Evolutionary conservation across 2,113 vertebrate species (phyloP), one percentile per base, ranked within the genome.

Genomic region (Cinclus cinclus): DNA sequence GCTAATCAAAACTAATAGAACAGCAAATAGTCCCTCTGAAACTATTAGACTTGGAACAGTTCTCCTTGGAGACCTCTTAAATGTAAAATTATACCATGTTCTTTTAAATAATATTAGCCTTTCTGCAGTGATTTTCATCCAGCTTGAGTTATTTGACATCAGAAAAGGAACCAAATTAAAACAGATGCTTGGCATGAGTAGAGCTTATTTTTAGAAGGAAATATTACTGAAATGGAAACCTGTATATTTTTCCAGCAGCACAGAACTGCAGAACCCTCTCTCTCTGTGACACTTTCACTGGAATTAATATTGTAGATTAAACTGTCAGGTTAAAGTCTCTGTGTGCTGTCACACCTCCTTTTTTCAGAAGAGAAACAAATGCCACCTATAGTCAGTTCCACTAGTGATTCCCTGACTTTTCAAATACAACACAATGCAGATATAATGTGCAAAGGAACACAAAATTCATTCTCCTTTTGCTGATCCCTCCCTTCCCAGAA

Each of bases 191-290:
- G 91, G 88, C 87, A 75, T 63, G 77, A 92, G 74, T 62, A 91
- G 83, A 46, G 68, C 56, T 95, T 95, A 95, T 95, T 96, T 98
- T 97, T 94, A 95, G 95, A 95, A 93, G 77, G 60, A 93, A 87
- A 83, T 87, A 71, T 70, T 89, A 91, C 76, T 83, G 92, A 79
- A 90, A 47, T 84, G 79, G 94, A 96, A 95, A 95, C 93, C 87
- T 92, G 41, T 53, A 83, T 56, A 35, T 93, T 92, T 92, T 97
- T 83, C 89, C 55, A 83, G 73, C 28, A 55, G 59, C 46, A 84
- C 76, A 94, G 60, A 87, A 52, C 62, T 81, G 55, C 37, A 73
- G 67, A 88, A 64, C 30, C 17, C 52, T 70, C 73, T 92, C 22
- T 70, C 35, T 90, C 59, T 68, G 9, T 83, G 55, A 75, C 53